phyloP scores from a whole-genome alignment of 2,797 vertebrate species.

The Iguana delicatissima region DNA sequence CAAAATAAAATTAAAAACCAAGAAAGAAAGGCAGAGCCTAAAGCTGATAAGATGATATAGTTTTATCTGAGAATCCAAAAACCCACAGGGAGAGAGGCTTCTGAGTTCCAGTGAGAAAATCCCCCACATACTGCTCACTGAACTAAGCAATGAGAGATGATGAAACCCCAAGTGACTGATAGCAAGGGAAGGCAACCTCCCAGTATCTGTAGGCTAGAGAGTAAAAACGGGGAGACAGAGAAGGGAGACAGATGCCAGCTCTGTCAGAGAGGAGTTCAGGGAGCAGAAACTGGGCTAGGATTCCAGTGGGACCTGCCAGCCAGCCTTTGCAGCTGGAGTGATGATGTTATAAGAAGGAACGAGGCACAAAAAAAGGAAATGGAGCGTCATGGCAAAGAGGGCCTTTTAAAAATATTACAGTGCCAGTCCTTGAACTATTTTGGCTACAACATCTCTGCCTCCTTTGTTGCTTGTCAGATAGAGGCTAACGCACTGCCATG shows the following conservation, averaged over 20 bases:
- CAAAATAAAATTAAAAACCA: neutral
- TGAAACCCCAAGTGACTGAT: slow-evolving; percentile 17
- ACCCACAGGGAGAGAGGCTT: neutral
- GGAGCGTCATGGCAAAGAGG: slow-evolving; percentile 26
- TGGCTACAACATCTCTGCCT: slow-evolving; percentile 59
- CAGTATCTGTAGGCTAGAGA: slow-evolving; percentile 24
- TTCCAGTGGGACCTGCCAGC: slow-evolving; percentile 33
- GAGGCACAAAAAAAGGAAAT: neutral
- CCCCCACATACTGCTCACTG: slow-evolving; percentile 14
- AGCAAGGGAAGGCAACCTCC: slow-evolving; percentile 51
- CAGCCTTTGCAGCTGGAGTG: slow-evolving; percentile 37
- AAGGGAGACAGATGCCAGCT: slow-evolving; percentile 55
- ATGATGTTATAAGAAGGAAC: slow-evolving; percentile 40
- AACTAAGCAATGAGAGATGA: slow-evolving; percentile 40
- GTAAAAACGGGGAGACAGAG: slow-evolving; percentile 37
- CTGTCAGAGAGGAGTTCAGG: slow-evolving; percentile 39
- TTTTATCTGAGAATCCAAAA: neutral
- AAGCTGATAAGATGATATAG: slow-evolving; percentile 25
- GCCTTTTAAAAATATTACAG: slow-evolving; percentile 50
- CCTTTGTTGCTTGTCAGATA: slow-evolving; percentile 65
- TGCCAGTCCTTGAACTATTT: slow-evolving; percentile 68
- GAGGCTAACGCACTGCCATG: slow-evolving; percentile 65
- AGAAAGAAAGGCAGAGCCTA: neutral
- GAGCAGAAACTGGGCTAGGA: slow-evolving; percentile 49
- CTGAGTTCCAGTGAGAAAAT: neutral